Percentiles rank a stretch among this genome's conserved stretches.
phyloP scores from a whole-genome alignment of 2,888 invertebrate species.

The Metellina segmentata region DNA sequence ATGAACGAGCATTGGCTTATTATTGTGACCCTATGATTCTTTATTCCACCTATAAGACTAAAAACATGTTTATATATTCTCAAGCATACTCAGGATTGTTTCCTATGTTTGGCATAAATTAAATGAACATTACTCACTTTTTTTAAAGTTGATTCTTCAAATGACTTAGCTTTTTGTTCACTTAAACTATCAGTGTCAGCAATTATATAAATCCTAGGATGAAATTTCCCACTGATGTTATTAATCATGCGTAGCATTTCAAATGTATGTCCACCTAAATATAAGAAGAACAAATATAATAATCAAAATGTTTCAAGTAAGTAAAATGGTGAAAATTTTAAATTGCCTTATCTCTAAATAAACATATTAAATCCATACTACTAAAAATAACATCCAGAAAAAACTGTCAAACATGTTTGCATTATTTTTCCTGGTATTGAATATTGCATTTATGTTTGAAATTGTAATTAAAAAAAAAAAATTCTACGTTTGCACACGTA shows the following conservation, averaged over 20 bases:
- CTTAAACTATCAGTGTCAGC: conserved; percentile 90
- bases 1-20: not conserved
- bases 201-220: conserved; percentile 88
- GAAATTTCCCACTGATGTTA: conserved; percentile 83
- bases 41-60: not conserved
- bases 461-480: no score
- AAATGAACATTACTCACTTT: conserved; percentile 13
- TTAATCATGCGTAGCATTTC: conserved; percentile 91
- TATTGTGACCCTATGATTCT: not conserved
- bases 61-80: not conserved
- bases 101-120: not conserved
- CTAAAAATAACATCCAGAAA: no score
- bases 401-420: no score
- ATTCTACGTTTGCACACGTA: no score
- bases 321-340: no score
- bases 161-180: conserved; percentile 84
- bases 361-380: no score
- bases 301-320: no score
- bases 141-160: conserved; percentile 43
- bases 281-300: no score
- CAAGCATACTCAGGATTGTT: not conserved
- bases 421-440: no score
- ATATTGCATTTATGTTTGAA: no score
- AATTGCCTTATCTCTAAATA: no score
- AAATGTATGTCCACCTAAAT: conserved; percentile 93